Percentiles rank a stretch among this genome's conserved stretches.
These are phyloP conservation scores for Danio rerio DNA, from an alignment of 2,113 vertebrate species.

Conservation along the genomic window GRCz12tu NC_133191.1:21720001-21720500, in stretches of 20 bases:
- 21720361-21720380: slow-evolving; percentile 32
- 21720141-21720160: slow-evolving; percentile 95
- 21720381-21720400: slow-evolving; percentile 79
- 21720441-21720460: slow-evolving; percentile 63
- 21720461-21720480: slow-evolving; percentile 5
- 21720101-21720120: slow-evolving; percentile 69
- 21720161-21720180: slow-evolving; percentile 84
- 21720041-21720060: too few species aligned
- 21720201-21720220: slow-evolving; percentile 97
- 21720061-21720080: too few species aligned
- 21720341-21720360: slow-evolving; percentile 70
- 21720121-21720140: slow-evolving; percentile 99
- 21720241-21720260: slow-evolving; percentile 84
- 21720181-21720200: slow-evolving; percentile 87
- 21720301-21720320: slow-evolving; percentile 83
- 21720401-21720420: slow-evolving; percentile 67
- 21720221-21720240: slow-evolving; percentile 97
- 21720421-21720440: slow-evolving; percentile 64
- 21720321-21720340: slow-evolving; percentile 80
- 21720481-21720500: slow-evolving; percentile 21
- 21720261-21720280: slow-evolving; percentile 91
- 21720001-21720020: too few species aligned
- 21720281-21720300: slow-evolving; percentile 90
- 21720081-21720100: too few species aligned
- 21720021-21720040: too few species aligned